A percentile compares a stretch with the other conserved stretches of the same genome.
phyloP scores from a whole-genome alignment of 2,888 invertebrate species.

The Idaea biselata region DNA sequence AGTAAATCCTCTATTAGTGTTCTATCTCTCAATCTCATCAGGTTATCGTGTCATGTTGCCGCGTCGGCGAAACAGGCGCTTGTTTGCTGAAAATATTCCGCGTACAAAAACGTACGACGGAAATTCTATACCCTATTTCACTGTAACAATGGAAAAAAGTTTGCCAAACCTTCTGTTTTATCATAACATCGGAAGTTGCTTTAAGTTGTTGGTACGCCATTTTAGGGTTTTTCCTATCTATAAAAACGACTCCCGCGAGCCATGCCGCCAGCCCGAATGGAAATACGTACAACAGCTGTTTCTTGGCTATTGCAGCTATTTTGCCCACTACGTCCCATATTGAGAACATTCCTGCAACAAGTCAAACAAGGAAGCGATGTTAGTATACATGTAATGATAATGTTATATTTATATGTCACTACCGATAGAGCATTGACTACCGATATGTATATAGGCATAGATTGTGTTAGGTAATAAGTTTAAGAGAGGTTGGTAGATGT shows the following conservation, averaged over 20 bases:
- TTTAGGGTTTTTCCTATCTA: conserved; percentile 79
- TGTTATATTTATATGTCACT: too few relatives aligned
- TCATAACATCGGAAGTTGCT: conserved; percentile 69
- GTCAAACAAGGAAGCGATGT: conserved; percentile 9
- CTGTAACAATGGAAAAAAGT: not conserved
- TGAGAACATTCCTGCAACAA: conserved; percentile 80
- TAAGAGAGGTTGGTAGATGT: too few relatives aligned
- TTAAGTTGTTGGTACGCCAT: conserved; percentile 74
- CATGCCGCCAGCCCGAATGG: conserved; percentile 83
- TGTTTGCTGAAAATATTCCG: not conserved
- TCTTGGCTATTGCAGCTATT: conserved; percentile 82
- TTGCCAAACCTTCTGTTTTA: conserved; percentile 64
- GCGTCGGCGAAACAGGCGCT: not conserved
- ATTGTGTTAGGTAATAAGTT: too few relatives aligned
- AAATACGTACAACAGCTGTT: conserved; percentile 81
- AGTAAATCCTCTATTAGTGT: not conserved
- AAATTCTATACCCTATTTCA: not conserved
- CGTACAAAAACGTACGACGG: not conserved
- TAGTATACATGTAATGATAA: not conserved
- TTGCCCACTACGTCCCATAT: conserved; percentile 80
- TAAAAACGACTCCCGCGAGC: conserved; percentile 83
- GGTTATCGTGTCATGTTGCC: not conserved
- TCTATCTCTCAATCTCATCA: conserved; percentile 1
- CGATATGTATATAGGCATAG: too few relatives aligned
- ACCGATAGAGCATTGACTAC: too few relatives aligned